Percentiles rank a stretch among this genome's conserved stretches.
Evolutionary conservation across 2,888 invertebrate species (phyloP).

Genomic region (Phymatocera aterrima): DNA sequence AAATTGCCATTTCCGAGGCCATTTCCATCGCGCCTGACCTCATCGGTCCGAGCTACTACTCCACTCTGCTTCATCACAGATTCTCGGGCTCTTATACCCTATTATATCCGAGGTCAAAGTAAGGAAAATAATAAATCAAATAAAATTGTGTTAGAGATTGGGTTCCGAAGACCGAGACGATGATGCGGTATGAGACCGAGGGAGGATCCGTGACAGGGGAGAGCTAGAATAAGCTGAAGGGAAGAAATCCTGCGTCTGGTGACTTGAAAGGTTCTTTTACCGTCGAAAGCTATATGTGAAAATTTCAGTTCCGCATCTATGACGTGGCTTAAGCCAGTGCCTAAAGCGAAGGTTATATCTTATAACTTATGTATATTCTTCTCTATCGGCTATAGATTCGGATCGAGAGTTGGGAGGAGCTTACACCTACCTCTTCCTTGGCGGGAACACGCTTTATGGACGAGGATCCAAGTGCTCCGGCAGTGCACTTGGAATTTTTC

Average conservation of each 20-base stretch:
- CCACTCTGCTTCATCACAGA: not conserved
- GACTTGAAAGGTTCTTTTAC: constrained; percentile 38
- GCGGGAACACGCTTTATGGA: constrained; percentile 31
- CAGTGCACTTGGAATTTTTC: constrained; percentile 40
- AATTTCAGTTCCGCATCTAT: constrained; percentile 6
- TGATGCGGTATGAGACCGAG: not conserved
- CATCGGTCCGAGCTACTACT: no score
- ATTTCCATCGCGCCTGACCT: not conserved
- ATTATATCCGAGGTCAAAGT: not conserved
- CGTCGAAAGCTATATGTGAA: constrained; percentile 29
- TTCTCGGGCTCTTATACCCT: not conserved
- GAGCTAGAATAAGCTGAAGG: not conserved
- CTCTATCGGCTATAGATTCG: constrained; percentile 37
- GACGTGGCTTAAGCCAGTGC: constrained; percentile 17
- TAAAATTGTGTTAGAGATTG: not conserved
- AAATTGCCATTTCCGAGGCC: not conserved
- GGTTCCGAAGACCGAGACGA: not conserved
- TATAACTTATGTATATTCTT: constrained; percentile 38
- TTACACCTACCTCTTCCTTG: constrained; percentile 18
- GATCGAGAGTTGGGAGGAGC: constrained; percentile 15
- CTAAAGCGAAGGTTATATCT: constrained; percentile 32
- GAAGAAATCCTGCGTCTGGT: constrained; percentile 7
- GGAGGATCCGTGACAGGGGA: not conserved
- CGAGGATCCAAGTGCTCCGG: constrained; percentile 30
- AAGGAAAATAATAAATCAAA: not conserved